phyloP scores from a whole-genome alignment of 2,888 invertebrate species.

The Lymantria dispar region DNA sequence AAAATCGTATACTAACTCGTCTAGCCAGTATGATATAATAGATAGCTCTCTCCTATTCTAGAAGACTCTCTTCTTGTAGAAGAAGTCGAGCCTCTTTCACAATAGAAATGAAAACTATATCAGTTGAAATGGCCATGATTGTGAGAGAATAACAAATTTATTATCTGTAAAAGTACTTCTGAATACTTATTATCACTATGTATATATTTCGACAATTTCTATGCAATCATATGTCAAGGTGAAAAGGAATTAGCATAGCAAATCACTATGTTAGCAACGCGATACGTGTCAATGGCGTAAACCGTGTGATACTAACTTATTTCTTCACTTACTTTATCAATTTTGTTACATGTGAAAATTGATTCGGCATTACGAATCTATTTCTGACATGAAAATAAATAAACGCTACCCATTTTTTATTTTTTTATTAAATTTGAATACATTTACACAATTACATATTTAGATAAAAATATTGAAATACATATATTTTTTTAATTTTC shows the following conservation, averaged over 20 bases:
- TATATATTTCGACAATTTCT: constrained; percentile 39
- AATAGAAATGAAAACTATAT: no score
- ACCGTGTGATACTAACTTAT: constrained; percentile 21
- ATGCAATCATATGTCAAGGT: constrained; percentile 55
- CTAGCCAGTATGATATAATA: no score
- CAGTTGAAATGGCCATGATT: no score
- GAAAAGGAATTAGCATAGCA: constrained; percentile 52
- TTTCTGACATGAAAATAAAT: background rate
- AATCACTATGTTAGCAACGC: constrained; percentile 47
- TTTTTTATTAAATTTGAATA: background rate
- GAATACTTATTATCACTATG: background rate
- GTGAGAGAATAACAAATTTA: no score
- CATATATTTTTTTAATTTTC: no score
- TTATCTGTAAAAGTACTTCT: no score
- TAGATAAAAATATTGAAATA: no score
- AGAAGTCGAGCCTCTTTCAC: no score
- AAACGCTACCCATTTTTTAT: background rate
- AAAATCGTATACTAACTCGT: no score
- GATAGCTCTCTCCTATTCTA: no score
- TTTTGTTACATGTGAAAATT: constrained; percentile 22
- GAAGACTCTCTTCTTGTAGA: no score
- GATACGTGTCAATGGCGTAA: constrained; percentile 32
- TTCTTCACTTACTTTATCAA: constrained; percentile 25
- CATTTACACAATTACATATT: no score
- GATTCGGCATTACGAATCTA: constrained; percentile 11